phyloP scores from a whole-genome alignment of 2,888 invertebrate species.

The Lepeophtheirus nordmannii region DNA sequence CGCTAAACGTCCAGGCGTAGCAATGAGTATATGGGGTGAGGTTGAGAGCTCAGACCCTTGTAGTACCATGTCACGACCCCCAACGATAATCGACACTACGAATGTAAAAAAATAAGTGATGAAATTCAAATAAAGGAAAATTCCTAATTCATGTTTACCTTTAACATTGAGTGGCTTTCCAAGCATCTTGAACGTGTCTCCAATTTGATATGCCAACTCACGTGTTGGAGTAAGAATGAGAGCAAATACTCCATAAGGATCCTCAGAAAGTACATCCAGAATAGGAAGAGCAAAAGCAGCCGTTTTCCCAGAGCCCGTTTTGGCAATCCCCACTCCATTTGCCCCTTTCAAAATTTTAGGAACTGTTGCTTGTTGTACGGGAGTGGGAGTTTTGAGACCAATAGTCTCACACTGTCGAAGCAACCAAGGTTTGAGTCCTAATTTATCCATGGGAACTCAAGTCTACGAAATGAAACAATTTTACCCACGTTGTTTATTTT shows the following conservation, averaged over 20 bases:
- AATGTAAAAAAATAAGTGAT: slow-evolving; percentile 24
- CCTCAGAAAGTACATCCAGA: slow-evolving; percentile 71
- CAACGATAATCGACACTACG: slow-evolving; percentile 53
- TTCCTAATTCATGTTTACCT: not conserved
- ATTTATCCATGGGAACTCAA: slow-evolving; percentile 27
- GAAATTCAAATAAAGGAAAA: too few relatives aligned
- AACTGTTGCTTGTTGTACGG: slow-evolving; percentile 66
- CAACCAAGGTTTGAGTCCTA: slow-evolving; percentile 56
- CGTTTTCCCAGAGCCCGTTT: slow-evolving; percentile 96
- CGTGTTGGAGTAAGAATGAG: slow-evolving; percentile 86
- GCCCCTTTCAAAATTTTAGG: slow-evolving; percentile 56
- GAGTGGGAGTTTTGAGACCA: slow-evolving; percentile 45
- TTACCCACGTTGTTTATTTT: too few relatives aligned
- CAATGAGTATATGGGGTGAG: slow-evolving; percentile 82
- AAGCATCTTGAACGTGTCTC: slow-evolving; percentile 80
- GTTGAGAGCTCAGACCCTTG: slow-evolving; percentile 68
- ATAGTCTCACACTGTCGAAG: slow-evolving; percentile 51
- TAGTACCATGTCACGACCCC: slow-evolving; percentile 77
- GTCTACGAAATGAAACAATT: not conserved
- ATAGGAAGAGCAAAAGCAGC: slow-evolving; percentile 92
- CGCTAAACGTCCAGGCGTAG: slow-evolving; percentile 79
- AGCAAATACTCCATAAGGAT: slow-evolving; percentile 91
- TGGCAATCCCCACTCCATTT: slow-evolving; percentile 88
- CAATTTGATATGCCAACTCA: slow-evolving; percentile 75
- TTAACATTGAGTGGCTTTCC: slow-evolving; percentile 41